A percentile compares a stretch with the other conserved stretches of the same genome.
Conservation (phyloP, 2,113 vertebrate species). For the Prunella himalayana region DNA sequence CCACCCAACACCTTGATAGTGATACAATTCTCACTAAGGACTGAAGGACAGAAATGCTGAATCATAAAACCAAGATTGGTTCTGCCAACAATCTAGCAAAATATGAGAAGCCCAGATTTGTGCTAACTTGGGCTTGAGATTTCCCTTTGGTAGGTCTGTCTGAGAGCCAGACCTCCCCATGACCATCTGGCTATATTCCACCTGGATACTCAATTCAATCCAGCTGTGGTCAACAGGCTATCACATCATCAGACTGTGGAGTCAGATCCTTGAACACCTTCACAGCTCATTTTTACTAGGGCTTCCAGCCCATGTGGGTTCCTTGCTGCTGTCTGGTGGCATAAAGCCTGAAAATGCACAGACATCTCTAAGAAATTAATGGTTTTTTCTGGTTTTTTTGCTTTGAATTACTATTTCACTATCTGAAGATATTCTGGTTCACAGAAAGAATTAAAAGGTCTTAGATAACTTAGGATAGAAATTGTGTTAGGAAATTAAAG, state of each 20-base stretch:
- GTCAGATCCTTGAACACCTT: background rate
- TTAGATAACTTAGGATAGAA: background rate
- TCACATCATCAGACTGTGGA: background rate
- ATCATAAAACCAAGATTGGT: background rate
- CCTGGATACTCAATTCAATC: background rate
- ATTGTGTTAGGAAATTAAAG: background rate
- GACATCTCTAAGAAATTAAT: background rate
- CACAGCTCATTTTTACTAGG: background rate
- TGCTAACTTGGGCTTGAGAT: background rate
- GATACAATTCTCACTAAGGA: background rate
- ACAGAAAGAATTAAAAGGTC: background rate
- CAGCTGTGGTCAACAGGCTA: background rate
- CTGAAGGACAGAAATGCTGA: background rate
- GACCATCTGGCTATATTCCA: background rate
- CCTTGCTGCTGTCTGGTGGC: background rate
- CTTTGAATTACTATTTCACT: background rate
- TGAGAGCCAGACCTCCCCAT: background rate
- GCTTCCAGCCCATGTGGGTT: background rate
- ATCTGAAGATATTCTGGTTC: background rate
- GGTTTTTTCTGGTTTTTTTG: background rate
- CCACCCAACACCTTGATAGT: rapidly evolving
- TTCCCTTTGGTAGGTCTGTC: background rate
- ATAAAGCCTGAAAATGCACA: background rate
- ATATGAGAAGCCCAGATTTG: background rate
- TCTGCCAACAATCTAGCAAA: background rate